Conservation (phyloP, 2,888 invertebrate species). For the Adela reaumurella region DNA sequence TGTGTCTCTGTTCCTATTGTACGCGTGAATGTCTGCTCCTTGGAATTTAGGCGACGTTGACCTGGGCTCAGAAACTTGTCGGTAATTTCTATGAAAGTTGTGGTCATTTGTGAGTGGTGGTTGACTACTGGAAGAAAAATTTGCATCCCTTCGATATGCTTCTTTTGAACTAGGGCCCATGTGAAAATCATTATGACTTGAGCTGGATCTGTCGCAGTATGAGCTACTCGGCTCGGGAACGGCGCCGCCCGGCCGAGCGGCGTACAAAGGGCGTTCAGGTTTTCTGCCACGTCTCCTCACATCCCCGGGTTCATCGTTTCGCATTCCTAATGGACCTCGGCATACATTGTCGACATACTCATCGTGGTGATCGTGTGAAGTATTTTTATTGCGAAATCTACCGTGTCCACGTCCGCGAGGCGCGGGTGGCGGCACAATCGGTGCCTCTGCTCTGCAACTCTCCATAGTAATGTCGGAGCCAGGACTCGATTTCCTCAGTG, state of each 20-base stretch:
- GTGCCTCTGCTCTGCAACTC: constrained; percentile 27
- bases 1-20: constrained; percentile 61
- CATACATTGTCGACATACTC: neutral
- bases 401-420: constrained; percentile 26
- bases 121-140: constrained; percentile 25
- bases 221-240: too few relatives aligned
- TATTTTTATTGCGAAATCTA: constrained; percentile 40
- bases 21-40: constrained; percentile 34
- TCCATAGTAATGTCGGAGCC: constrained; percentile 57
- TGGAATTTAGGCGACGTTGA: constrained; percentile 46
- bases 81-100: constrained; percentile 38
- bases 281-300: constrained; percentile 32
- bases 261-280: constrained; percentile 45
- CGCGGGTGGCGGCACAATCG: constrained; percentile 12
- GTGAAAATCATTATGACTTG: neutral
- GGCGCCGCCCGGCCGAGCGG: constrained; percentile 34
- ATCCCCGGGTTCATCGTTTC: constrained; percentile 22
- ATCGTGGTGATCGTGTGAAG: constrained; percentile 19
- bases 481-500: constrained; percentile 64
- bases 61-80: constrained; percentile 65
- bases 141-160: neutral
- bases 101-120: constrained; percentile 23
- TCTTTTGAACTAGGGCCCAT: neutral
- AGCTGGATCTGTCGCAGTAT: neutral
- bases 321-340: constrained; percentile 15